These are phyloP conservation scores for Pediacus dermestoides DNA, from an alignment of 2,888 invertebrate genomes.

Conservation along the genomic window DNA sequence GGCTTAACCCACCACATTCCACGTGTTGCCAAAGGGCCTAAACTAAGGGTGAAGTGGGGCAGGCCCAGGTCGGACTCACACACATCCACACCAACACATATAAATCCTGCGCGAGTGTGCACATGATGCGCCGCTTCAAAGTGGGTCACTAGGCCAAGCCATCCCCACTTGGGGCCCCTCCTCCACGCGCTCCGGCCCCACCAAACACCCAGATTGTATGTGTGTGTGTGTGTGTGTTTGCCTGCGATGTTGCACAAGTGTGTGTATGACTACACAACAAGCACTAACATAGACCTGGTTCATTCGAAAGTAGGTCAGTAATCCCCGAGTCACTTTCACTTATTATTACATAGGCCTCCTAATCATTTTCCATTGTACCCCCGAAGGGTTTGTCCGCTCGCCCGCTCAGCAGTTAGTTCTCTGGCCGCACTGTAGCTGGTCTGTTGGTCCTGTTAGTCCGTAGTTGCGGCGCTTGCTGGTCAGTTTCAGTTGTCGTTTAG, in stretches of 20 bases:
- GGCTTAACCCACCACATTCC: too few species aligned
- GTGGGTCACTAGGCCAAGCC: conserved; percentile 87
- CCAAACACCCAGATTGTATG: conserved; percentile 29
- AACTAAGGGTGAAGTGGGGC: conserved; percentile 27
- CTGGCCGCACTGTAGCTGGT: too few species aligned
- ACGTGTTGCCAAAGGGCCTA: too few species aligned
- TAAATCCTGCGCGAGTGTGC: conserved; percentile 39
- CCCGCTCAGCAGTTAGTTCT: conserved; percentile 20
- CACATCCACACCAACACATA: conserved; percentile 20
- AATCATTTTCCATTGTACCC: conserved; percentile 69
- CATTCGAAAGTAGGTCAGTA: conserved; percentile 84
- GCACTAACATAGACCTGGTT: conserved; percentile 89
- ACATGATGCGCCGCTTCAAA: conserved; percentile 63
- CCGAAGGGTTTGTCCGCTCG: conserved; percentile 40
- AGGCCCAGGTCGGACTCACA: conserved; percentile 21
- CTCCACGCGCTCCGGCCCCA: conserved; percentile 31
- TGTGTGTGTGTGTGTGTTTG: conserved; percentile 18
- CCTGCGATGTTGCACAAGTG: conserved; percentile 44
- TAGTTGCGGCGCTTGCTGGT: too few species aligned
- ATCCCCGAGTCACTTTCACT: conserved; percentile 79
- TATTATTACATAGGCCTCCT: conserved; percentile 76
- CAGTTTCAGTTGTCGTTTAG: conserved; percentile 21
- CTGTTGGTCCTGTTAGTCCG: conserved; percentile 20
- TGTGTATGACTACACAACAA: conserved; percentile 49
- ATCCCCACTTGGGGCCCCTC: conserved; percentile 53